phyloP scores from a whole-genome alignment of 2,888 invertebrate genomes.

The Leptinotarsa tumamoca region DNA sequence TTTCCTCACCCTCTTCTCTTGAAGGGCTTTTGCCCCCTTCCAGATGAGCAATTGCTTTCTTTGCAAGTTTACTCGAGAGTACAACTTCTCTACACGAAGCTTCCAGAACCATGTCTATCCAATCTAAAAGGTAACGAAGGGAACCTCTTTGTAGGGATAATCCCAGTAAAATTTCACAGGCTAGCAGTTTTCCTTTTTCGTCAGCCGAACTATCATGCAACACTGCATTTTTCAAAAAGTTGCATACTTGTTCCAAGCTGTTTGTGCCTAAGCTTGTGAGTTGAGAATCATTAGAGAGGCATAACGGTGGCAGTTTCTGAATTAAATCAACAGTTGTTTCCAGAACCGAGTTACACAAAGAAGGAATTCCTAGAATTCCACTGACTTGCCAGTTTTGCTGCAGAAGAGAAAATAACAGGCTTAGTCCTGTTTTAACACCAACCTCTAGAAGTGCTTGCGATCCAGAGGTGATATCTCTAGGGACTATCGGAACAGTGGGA shows the following conservation, averaged over 20 bases:
- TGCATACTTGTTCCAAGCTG: slow-evolving; percentile 69
- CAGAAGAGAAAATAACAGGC: slow-evolving; percentile 71
- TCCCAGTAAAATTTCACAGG: slow-evolving; percentile 70
- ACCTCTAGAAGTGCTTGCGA: slow-evolving; percentile 72
- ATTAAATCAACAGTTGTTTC: slow-evolving; percentile 71
- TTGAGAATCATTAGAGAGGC: slow-evolving; percentile 72
- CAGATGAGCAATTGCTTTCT: slow-evolving; percentile 57
- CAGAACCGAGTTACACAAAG: slow-evolving; percentile 72
- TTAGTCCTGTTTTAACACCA: slow-evolving; percentile 73
- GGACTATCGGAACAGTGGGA: slow-evolving; percentile 39
- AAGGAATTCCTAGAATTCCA: slow-evolving; percentile 63
- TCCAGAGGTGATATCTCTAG: slow-evolving; percentile 57
- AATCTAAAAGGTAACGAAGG: slow-evolving; percentile 71
- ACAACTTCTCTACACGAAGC: slow-evolving; percentile 52
- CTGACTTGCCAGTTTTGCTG: slow-evolving; percentile 71
- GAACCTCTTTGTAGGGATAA: slow-evolving; percentile 73
- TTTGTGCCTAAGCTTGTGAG: slow-evolving; percentile 68
- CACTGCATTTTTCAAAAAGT: slow-evolving; percentile 69
- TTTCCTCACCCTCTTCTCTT: slow-evolving; percentile 48
- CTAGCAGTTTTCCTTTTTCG: slow-evolving; percentile 63
- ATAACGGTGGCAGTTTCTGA: slow-evolving; percentile 70
- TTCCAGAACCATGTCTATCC: slow-evolving; percentile 73
- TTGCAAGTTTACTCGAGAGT: slow-evolving; percentile 59
- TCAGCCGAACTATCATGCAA: slow-evolving; percentile 69
- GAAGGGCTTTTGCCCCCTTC: slow-evolving; percentile 50